Conservation (phyloP, 2,797 vertebrate genomes). For the Discoglossus pictus region DNA sequence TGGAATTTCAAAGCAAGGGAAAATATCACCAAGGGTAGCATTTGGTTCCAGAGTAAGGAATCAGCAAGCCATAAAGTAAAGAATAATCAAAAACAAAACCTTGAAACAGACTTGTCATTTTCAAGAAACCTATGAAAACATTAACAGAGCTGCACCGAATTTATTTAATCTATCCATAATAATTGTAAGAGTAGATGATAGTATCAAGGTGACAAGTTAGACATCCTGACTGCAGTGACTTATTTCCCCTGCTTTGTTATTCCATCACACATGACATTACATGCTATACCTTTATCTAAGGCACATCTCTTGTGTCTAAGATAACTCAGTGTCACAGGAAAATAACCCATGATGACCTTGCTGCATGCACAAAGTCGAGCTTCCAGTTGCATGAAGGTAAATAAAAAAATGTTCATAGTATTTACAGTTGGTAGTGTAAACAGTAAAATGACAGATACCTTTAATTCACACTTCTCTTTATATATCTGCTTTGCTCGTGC, state of each 20-base stretch:
- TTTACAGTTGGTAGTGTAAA: constrained; percentile 7
- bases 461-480: neutral
- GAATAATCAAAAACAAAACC: too few relatives aligned
- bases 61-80: too few relatives aligned
- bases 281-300: constrained; percentile 19
- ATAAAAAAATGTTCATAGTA: neutral
- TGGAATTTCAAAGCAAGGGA: too few relatives aligned
- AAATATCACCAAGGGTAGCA: too few relatives aligned
- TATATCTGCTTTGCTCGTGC: too few relatives aligned
- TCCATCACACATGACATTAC: constrained; percentile 28
- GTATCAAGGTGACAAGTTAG: constrained; percentile 3
- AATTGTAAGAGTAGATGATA: neutral
- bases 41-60: too few relatives aligned
- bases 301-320: constrained; percentile 11
- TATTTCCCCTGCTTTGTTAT: constrained; percentile 14
- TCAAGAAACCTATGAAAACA: too few relatives aligned
- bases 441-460: neutral
- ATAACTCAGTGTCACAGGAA: constrained; percentile 2
- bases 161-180: neutral
- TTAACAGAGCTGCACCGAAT: neutral
- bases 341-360: constrained; percentile 16
- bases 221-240: neutral
- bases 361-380: neutral
- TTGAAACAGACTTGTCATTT: too few relatives aligned
- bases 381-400: neutral